These are phyloP conservation scores for Linyphia triangularis DNA, from an alignment of 2,888 invertebrate species.

Conservation along the genomic window DNA sequence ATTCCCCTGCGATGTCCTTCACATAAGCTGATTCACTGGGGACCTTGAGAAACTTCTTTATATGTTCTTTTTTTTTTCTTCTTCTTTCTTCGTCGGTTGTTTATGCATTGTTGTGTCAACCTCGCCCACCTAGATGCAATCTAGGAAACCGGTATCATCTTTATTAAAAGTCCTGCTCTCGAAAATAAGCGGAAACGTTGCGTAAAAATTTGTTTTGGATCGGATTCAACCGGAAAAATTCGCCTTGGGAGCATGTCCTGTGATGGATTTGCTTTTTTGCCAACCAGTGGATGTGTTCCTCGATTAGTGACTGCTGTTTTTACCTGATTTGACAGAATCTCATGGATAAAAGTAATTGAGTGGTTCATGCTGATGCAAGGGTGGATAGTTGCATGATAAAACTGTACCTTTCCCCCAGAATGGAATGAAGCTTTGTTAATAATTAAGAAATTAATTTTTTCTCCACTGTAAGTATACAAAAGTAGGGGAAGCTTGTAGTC, in stretches of 20 bases:
- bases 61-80: neutral
- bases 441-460: too few species aligned
- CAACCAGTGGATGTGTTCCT: neutral
- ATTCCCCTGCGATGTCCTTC: slow-evolving; percentile 25
- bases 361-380: too few species aligned
- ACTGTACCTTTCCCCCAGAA: too few species aligned
- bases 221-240: neutral
- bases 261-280: too few species aligned
- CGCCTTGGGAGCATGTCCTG: too few species aligned
- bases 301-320: neutral
- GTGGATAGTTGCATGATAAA: too few species aligned
- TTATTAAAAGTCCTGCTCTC: neutral
- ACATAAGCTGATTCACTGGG: slow-evolving; percentile 18
- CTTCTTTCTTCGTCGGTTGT: slow-evolving; percentile 4
- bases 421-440: too few species aligned
- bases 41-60: slow-evolving; percentile 27
- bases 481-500: too few species aligned
- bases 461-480: too few species aligned
- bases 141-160: slow-evolving; percentile 24
- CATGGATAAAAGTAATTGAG: too few species aligned
- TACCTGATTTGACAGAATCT: neutral
- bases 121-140: slow-evolving; percentile 39
- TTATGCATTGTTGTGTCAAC: slow-evolving; percentile 32
- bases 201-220: neutral
- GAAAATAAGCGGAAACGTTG: neutral